Evolutionary conservation across 2,888 invertebrate species (phyloP).

Genomic region (Nudaria mundana): DNA sequence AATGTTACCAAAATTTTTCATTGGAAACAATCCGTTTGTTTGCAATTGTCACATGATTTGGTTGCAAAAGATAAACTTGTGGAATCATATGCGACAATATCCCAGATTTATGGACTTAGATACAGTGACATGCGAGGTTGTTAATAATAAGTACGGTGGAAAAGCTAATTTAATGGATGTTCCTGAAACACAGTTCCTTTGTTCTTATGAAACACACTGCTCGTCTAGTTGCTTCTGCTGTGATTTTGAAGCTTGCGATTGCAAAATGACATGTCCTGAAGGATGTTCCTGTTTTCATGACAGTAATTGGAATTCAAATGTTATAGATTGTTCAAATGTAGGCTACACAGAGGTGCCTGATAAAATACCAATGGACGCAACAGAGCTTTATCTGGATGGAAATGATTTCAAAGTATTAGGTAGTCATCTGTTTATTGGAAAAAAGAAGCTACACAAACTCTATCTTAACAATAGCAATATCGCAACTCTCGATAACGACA

Average conservation of each 20-base stretch:
- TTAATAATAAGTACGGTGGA: constrained; percentile 84
- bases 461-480: constrained; percentile 90
- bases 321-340: constrained; percentile 89
- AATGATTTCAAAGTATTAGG: constrained; percentile 88
- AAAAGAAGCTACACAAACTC: constrained; percentile 88
- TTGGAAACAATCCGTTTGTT: constrained; percentile 91
- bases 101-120: constrained; percentile 90
- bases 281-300: constrained; percentile 93
- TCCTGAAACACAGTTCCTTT: constrained; percentile 88
- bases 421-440: constrained; percentile 92
- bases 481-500: constrained; percentile 86
- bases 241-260: constrained; percentile 93
- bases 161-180: constrained; percentile 85
- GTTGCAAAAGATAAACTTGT: constrained; percentile 88
- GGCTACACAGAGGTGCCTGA: constrained; percentile 87
- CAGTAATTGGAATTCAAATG: constrained; percentile 90
- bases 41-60: constrained; percentile 95
- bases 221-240: constrained; percentile 93
- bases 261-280: constrained; percentile 93
- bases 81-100: constrained; percentile 87
- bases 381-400: constrained; percentile 92
- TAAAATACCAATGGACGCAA: constrained; percentile 93
- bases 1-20: constrained; percentile 88
- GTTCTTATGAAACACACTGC: constrained; percentile 90
- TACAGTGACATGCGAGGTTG: constrained; percentile 86